phyloP scores from a whole-genome alignment of 2,113 vertebrate species.

The Gobius niger region DNA sequence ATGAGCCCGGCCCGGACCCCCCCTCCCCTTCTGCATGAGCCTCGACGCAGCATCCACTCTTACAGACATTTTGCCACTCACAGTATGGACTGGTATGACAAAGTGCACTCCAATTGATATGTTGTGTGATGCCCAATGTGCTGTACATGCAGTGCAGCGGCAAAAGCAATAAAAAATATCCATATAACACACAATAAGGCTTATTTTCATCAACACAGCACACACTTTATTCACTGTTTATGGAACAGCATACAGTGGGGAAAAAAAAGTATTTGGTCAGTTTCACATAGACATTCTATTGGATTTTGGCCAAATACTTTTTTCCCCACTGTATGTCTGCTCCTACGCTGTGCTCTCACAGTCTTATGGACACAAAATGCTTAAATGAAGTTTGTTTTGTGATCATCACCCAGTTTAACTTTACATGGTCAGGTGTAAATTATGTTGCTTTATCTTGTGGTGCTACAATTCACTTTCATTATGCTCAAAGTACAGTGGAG shows the following conservation, averaged over 20 bases:
- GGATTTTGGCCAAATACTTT: too few species aligned
- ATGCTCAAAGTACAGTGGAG: not conserved
- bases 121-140: not conserved
- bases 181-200: not conserved
- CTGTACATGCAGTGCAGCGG: not conserved
- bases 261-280: too few species aligned
- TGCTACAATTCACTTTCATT: not conserved
- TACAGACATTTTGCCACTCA: constrained; percentile 1
- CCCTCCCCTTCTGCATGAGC: constrained; percentile 83
- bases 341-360: not conserved
- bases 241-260: too few species aligned
- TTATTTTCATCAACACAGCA: not conserved
- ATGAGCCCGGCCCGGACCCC: constrained; percentile 83
- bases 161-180: constrained; percentile 1
- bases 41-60: constrained; percentile 2
- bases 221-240: not conserved
- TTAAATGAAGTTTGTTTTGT: too few species aligned
- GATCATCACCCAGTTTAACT: not conserved
- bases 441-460: not conserved
- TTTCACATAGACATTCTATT: too few species aligned
- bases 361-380: not conserved
- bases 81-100: not conserved
- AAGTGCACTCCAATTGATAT: not conserved
- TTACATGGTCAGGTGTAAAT: not conserved
- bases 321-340: not conserved